Evolutionary conservation across 2,797 vertebrate genomes (phyloP).

Genomic region (Schizopygopsis pylzovi): DNA sequence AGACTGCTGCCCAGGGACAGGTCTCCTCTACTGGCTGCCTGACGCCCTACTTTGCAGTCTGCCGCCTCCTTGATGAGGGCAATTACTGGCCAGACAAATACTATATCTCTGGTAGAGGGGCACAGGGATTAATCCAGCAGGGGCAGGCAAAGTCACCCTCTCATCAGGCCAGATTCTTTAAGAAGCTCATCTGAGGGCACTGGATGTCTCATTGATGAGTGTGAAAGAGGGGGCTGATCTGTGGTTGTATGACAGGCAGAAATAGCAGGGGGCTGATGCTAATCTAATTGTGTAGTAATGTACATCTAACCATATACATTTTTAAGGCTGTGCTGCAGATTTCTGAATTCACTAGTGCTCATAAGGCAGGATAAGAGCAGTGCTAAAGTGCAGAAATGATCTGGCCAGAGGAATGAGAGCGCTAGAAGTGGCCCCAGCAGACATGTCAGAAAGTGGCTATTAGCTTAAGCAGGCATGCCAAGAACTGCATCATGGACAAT

Average conservation of each 20-base stretch:
- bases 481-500: slow-evolving; percentile 10
- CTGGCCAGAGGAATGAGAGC: slow-evolving; percentile 7
- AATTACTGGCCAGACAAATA: slow-evolving; percentile 66
- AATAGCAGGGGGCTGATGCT: slow-evolving; percentile 4
- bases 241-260: slow-evolving; percentile 11
- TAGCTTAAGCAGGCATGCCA: slow-evolving; percentile 5
- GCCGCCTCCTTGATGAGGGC: slow-evolving; percentile 62
- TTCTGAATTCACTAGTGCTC: neutral
- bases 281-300: slow-evolving; percentile 3
- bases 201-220: slow-evolving; percentile 42
- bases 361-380: neutral
- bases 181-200: slow-evolving; percentile 43
- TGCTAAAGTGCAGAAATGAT: neutral
- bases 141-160: slow-evolving; percentile 54
- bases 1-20: slow-evolving; percentile 44
- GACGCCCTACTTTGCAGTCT: slow-evolving; percentile 50
- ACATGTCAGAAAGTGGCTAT: slow-evolving; percentile 5
- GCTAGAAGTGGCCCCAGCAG: slow-evolving; percentile 10
- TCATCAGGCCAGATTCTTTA: slow-evolving; percentile 48
- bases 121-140: slow-evolving; percentile 56
- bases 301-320: neutral
- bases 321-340: neutral
- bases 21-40: slow-evolving; percentile 47
- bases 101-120: slow-evolving; percentile 56
- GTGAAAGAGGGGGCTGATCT: slow-evolving; percentile 40